Base-by-base conservation (phyloP, 2,888 invertebrate species). In the Lithophane ornitopus region DNA sequence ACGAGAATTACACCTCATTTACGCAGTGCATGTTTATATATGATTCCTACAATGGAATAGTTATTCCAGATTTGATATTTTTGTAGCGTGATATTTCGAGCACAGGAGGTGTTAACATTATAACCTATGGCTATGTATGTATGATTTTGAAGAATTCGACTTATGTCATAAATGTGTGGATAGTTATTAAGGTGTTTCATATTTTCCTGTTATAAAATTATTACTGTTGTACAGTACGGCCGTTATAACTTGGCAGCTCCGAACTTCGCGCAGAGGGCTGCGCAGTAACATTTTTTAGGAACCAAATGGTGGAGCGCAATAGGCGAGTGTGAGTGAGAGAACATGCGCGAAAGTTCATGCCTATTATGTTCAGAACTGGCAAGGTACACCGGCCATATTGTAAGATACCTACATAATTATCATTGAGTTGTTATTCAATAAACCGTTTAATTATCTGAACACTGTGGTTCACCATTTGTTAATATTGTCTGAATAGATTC, bases 171-270 rank as follows among this genome's bases (percentile, higher is more conserved):
- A 44, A 26, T 70, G 26, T 69, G 22, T 62, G 22, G 16, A 22
- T 54, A 78, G 28, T 34, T 70, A n/a, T 6, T 78, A 70, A 22
- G 22, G 2, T 22, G 9, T 49, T 56, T 63, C 72, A 72, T 80
- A 63, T 63, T 56, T 63, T 7, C 0, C 16, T 56, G 41, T 79
- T 77, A 63, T 44, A 56, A 22, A 62, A 54, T 26, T 34, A 26
- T 34, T 58, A 26, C 16, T 75, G 39, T 65, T 75, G 34, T 34
- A 34, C 34, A 34, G 6, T 34, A 34, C 34, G 34, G 34, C 34
- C 34, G 34, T 34, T 34, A 34, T 3, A 34, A 34, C 34, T 34
- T 34, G 34, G 34, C 34, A 34, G 34, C 34, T 34, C 34, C 34
- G 34, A 34, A 34, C 34, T 34, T 6, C 34, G 34, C 34, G 34